These are phyloP conservation scores for Cynopterus brachyotis DNA, from an alignment of 2,113 vertebrate genomes.

Conservation along the genomic window DNA sequence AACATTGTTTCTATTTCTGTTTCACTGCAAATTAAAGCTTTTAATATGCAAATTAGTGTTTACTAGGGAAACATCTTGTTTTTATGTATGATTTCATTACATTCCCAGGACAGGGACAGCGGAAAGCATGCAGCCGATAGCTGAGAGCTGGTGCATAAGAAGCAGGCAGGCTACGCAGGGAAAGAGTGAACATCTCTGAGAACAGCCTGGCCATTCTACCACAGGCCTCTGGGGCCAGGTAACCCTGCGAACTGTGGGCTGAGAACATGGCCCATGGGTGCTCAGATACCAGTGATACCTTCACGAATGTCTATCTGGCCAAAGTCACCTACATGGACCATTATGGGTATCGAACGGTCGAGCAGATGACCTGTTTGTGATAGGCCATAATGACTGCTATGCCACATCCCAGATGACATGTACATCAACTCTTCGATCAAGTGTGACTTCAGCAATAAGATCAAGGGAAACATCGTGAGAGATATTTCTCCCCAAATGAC, in stretches of 20 bases:
- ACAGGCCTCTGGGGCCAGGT: background rate
- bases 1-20: background rate
- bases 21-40: background rate
- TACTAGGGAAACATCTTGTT: too few relatives aligned
- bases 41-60: background rate
- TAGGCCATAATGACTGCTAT: conserved; percentile 87
- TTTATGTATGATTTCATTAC: too few relatives aligned
- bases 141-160: background rate
- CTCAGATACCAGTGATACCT: too few relatives aligned
- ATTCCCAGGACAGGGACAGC: background rate
- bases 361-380: conserved; percentile 87
- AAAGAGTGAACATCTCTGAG: background rate
- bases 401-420: conserved; percentile 89
- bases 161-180: background rate
- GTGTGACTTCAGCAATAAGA: conserved; percentile 82
- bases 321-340: background rate
- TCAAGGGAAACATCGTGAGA: conserved; percentile 82
- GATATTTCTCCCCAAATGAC: conserved; percentile 74
- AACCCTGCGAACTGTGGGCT: too few relatives aligned
- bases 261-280: background rate
- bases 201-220: background rate
- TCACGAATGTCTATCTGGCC: background rate
- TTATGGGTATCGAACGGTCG: background rate
- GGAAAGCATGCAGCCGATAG: background rate
- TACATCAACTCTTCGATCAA: conserved; percentile 86